Conservation (phyloP, 2,797 vertebrate genomes). For the Apogon talboti region DNA sequence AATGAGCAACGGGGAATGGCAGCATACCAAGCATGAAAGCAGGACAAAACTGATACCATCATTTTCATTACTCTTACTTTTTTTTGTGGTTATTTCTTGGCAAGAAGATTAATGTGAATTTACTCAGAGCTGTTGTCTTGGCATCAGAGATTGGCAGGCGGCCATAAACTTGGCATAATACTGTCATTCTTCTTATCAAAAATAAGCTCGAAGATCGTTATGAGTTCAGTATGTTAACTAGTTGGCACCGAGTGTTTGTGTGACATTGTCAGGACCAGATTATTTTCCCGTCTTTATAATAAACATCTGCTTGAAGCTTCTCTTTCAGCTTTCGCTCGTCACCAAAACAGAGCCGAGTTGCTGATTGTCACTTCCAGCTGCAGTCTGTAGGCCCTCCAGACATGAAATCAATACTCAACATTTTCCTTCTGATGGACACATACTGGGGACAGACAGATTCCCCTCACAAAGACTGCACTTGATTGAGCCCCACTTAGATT, state of each 20-base stretch:
- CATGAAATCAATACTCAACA: conserved; percentile 83
- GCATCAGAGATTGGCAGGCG: conserved; percentile 52
- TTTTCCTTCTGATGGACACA: conserved; percentile 83
- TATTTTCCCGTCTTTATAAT: conserved; percentile 51
- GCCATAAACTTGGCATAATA: conserved; percentile 59
- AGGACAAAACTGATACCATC: conserved; percentile 57
- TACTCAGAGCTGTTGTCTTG: conserved; percentile 62
- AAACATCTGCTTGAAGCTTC: conserved; percentile 61
- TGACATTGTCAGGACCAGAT: conserved; percentile 49
- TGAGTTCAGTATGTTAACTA: conserved; percentile 49
- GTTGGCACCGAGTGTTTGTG: conserved; percentile 35
- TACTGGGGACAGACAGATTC: conserved; percentile 70
- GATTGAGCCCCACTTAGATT: conserved; percentile 79
- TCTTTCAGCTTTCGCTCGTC: conserved; percentile 58
- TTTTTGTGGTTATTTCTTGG: conserved; percentile 38
- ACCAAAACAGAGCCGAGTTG: conserved; percentile 68
- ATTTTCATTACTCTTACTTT: conserved; percentile 55
- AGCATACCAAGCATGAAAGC: conserved; percentile 54
- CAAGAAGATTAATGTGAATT: conserved; percentile 59
- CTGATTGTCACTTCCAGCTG: conserved; percentile 78
- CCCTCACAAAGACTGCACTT: conserved; percentile 70
- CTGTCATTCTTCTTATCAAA: conserved; percentile 62
- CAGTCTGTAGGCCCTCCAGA: conserved; percentile 70
- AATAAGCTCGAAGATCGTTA: conserved; percentile 44
- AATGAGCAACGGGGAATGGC: conserved; percentile 49